Evolutionary conservation across 2,797 vertebrate genomes (phyloP).

Genomic region (Anguilla obscura): DNA sequence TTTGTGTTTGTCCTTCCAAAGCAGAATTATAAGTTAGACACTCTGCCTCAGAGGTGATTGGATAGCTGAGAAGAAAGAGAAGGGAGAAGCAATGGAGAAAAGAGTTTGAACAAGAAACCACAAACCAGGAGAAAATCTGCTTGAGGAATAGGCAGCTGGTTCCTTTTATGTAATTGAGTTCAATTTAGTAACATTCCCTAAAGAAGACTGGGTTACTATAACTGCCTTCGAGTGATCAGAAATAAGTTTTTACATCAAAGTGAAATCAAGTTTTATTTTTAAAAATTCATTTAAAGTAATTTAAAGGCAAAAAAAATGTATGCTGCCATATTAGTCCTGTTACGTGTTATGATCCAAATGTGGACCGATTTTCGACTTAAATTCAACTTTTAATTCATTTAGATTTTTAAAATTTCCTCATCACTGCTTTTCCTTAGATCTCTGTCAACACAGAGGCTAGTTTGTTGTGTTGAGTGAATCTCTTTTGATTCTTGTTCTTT

Average conservation of each 20-base stretch:
- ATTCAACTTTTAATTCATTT: too few species aligned
- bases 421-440: not conserved
- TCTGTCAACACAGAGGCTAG: not conserved
- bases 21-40: not conserved
- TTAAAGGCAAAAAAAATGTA: too few species aligned
- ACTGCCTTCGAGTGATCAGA: not conserved
- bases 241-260: not conserved
- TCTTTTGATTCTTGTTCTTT: not conserved
- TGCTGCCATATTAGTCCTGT: too few species aligned
- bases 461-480: not conserved
- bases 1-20: not conserved
- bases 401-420: not conserved
- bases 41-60: not conserved
- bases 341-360: too few species aligned
- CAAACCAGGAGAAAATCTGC: not conserved
- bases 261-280: not conserved
- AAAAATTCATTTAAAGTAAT: too few species aligned
- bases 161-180: constrained; percentile 2
- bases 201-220: not conserved
- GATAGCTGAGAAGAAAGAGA: not conserved
- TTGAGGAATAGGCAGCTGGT: constrained; percentile 12
- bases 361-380: too few species aligned
- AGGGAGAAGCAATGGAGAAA: not conserved
- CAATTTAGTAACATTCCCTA: not conserved
- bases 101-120: not conserved